Conservation (phyloP, 1,140 invertebrate genomes). For the Solen grandis region DNA sequence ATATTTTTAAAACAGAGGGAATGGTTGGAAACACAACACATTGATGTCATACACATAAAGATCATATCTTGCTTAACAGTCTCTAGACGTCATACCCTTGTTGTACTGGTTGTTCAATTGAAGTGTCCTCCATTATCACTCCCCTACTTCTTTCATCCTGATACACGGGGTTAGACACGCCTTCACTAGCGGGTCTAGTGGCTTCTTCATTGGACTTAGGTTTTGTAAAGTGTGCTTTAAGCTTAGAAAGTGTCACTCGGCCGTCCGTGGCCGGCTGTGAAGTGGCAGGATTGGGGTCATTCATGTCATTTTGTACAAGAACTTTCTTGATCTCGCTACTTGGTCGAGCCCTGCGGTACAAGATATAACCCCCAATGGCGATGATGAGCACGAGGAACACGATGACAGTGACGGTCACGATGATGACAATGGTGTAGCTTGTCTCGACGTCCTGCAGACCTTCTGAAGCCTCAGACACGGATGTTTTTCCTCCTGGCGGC, state of each 20-base stretch:
- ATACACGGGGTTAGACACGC: conserved; percentile 50
- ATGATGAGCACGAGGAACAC: conserved; percentile 29
- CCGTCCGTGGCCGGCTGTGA: conserved; percentile 29
- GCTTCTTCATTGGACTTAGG: conserved; percentile 28
- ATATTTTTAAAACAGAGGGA: too few relatives aligned
- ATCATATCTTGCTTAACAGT: background rate
- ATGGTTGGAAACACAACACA: too few relatives aligned
- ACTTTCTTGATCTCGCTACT: conserved; percentile 51
- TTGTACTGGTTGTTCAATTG: conserved; percentile 24
- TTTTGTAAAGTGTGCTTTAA: conserved; percentile 54
- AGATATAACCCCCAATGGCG: conserved; percentile 39
- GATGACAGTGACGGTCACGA: conserved; percentile 52
- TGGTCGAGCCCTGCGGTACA: conserved; percentile 30
- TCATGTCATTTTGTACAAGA: conserved; percentile 51
- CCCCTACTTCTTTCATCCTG: conserved; percentile 21
- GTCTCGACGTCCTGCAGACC: too few relatives aligned
- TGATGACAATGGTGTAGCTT: conserved; percentile 31
- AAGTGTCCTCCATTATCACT: conserved; percentile 44
- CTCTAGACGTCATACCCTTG: conserved; percentile 22
- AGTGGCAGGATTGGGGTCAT: conserved; percentile 34
- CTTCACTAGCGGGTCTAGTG: background rate
- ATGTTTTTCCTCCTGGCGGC: too few relatives aligned
- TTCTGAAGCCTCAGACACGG: background rate
- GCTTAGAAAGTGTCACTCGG: conserved; percentile 47
- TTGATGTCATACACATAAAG: too few relatives aligned